Evolutionary conservation across 2,113 vertebrate genomes (phyloP).

Genomic region (Pimephales promelas): DNA sequence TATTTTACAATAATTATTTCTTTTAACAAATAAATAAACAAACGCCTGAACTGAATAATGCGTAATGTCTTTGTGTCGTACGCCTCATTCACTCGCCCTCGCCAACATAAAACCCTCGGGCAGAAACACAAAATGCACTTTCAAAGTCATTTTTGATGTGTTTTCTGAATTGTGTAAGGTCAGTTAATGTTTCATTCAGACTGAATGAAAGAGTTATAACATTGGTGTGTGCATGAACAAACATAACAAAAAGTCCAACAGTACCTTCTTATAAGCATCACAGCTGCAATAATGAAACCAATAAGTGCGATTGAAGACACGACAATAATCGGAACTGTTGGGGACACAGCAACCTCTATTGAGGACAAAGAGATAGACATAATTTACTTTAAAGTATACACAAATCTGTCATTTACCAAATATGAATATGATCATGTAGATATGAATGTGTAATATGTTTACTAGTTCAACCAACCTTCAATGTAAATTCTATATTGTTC

Average conservation of each 20-base stretch:
- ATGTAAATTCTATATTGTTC: slow-evolving; percentile 11
- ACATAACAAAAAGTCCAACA: neutral
- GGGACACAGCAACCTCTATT: neutral
- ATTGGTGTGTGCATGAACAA: neutral
- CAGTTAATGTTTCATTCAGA: neutral
- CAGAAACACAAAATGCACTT: neutral
- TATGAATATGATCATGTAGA: neutral
- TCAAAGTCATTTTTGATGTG: neutral
- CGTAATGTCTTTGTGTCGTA: neutral
- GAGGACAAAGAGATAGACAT: neutral
- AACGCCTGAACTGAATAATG: neutral
- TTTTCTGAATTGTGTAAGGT: neutral
- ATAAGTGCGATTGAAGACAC: neutral
- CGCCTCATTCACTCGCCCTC: too few relatives aligned
- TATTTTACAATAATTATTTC: neutral
- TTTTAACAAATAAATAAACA: neutral
- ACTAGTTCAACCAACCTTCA: slow-evolving; percentile 12
- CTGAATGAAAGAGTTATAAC: neutral
- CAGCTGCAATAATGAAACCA: neutral
- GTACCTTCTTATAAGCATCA: neutral
- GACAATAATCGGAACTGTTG: neutral
- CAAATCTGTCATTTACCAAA: neutral
- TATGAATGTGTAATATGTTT: neutral
- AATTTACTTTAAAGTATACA: neutral
- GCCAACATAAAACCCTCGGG: neutral